These are phyloP conservation scores for Drosophila asahinai DNA, from an alignment of 1,140 invertebrate genomes.

Conservation along the genomic window DNA sequence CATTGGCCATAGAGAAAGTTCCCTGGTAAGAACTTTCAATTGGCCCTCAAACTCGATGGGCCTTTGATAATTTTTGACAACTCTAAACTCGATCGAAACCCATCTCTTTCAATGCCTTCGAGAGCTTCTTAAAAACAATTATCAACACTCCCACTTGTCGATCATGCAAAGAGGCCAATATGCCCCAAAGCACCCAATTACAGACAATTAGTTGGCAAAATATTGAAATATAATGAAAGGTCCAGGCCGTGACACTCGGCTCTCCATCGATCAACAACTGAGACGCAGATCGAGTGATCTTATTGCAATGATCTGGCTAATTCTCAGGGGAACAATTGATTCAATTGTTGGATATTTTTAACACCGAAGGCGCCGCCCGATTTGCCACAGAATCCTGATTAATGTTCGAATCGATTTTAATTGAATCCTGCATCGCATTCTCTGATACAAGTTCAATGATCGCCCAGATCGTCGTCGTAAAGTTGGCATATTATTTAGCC, in stretches of 20 bases:
- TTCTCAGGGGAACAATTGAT: slow-evolving; percentile 56
- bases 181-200: slow-evolving; percentile 62
- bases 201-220: slow-evolving; percentile 77
- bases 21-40: slow-evolving; percentile 19
- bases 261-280: slow-evolving; percentile 60
- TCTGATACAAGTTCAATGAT: slow-evolving; percentile 36
- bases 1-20: slow-evolving; percentile 8
- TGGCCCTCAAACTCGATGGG: slow-evolving; percentile 12
- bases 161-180: slow-evolving; percentile 66
- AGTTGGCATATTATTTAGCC: slow-evolving; percentile 56
- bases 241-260: slow-evolving; percentile 65
- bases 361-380: slow-evolving; percentile 38
- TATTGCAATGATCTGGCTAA: slow-evolving; percentile 48
- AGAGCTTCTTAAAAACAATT: slow-evolving; percentile 45
- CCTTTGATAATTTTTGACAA: slow-evolving; percentile 10
- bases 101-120: slow-evolving; percentile 16
- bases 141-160: slow-evolving; percentile 63
- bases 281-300: slow-evolving; percentile 39
- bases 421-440: slow-evolving; percentile 44
- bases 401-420: slow-evolving; percentile 29
- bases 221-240: slow-evolving; percentile 61
- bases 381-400: slow-evolving; percentile 27
- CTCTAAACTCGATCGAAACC: slow-evolving; percentile 1
- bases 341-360: slow-evolving; percentile 59
- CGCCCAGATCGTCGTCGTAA: slow-evolving; percentile 33